phyloP scores from a whole-genome alignment of 2,888 invertebrate genomes.

The Morpho helenor region DNA sequence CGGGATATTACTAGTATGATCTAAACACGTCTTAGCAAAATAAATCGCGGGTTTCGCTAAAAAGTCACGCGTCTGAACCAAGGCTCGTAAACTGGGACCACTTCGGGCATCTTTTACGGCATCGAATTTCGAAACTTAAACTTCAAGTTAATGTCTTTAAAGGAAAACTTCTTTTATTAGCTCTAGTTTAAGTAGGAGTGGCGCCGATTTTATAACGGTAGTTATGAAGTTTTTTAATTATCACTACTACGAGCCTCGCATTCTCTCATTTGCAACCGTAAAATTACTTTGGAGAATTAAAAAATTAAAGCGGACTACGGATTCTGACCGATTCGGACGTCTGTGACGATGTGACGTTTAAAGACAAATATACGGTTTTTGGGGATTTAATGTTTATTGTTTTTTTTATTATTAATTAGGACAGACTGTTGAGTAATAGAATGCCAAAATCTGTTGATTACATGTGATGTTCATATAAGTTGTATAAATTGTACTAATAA shows the following conservation, averaged over 20 bases:
- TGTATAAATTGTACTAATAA: no score
- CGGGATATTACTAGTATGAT: conserved; percentile 1
- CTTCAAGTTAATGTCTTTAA: conserved; percentile 50
- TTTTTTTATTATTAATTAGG: no score
- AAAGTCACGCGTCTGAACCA: conserved; percentile 52
- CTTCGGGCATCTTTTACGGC: conserved; percentile 38
- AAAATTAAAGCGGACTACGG: no score
- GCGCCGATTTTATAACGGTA: conserved; percentile 57
- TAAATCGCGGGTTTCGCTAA: conserved; percentile 46
- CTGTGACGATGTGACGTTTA: no score
- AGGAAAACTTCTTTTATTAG: conserved; percentile 61
- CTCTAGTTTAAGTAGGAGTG: conserved; percentile 37
- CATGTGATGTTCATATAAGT: no score
- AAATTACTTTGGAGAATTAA: no score
- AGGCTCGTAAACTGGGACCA: conserved; percentile 35
- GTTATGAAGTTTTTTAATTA: conserved; percentile 71
- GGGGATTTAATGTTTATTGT: no score
- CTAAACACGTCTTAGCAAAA: conserved; percentile 34
- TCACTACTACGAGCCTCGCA: conserved; percentile 8
- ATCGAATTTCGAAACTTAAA: conserved; percentile 45
- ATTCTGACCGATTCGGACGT: no score
- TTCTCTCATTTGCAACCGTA: no score
- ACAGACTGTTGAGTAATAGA: no score
- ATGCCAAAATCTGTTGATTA: no score
- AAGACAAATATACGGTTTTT: no score